Percentiles rank a stretch among this genome's conserved stretches.
These are phyloP conservation scores for Antheraea yamamai DNA, from an alignment of 2,888 invertebrate species.

Conservation along the genomic window DNA sequence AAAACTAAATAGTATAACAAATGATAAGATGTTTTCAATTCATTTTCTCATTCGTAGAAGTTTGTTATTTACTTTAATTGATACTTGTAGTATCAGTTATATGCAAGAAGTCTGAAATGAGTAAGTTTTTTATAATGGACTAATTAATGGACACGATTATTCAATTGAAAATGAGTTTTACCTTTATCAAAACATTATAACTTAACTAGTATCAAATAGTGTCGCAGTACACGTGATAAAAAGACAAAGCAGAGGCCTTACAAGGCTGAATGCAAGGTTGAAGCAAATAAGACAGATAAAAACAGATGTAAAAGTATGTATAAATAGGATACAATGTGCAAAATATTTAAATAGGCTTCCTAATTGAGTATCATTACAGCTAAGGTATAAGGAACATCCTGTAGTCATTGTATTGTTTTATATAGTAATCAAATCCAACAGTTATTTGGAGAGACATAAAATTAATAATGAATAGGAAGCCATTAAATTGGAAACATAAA, in stretches of 20 bases:
- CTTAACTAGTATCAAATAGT: slow-evolving; percentile 56
- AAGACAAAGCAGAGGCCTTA: slow-evolving; percentile 70
- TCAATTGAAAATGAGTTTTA: background rate
- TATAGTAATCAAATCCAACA: background rate
- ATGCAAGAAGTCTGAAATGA: too few species aligned
- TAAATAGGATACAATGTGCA: slow-evolving; percentile 25
- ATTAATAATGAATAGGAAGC: background rate
- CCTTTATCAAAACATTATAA: background rate
- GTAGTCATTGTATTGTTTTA: slow-evolving; percentile 9
- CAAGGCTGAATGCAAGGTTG: slow-evolving; percentile 69
- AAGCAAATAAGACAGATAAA: slow-evolving; percentile 43
- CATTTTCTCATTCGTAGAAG: too few species aligned
- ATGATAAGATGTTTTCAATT: too few species aligned
- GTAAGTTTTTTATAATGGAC: too few species aligned
- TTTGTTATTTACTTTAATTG: too few species aligned
- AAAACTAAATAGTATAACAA: too few species aligned
- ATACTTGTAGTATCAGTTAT: too few species aligned
- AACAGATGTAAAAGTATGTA: slow-evolving; percentile 31
- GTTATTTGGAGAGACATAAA: background rate
- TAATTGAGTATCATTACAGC: background rate
- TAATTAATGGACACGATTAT: too few species aligned
- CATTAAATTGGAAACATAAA: background rate
- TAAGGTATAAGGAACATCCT: slow-evolving; percentile 20
- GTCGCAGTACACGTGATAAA: slow-evolving; percentile 49
- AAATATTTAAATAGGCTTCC: slow-evolving; percentile 14